Evolutionary conservation across 2,888 invertebrate species (phyloP).

Genomic region (Elmis aenea): DNA sequence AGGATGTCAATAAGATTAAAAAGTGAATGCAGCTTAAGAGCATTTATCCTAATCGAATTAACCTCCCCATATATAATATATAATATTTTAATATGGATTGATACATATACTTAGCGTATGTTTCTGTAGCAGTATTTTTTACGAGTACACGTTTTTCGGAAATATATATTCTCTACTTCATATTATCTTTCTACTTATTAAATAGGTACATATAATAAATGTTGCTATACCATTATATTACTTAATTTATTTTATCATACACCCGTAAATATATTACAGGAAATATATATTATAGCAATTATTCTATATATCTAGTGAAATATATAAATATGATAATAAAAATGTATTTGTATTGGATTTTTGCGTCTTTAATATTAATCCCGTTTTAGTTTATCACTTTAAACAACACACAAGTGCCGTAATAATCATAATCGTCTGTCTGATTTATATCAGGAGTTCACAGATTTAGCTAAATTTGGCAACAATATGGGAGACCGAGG

Average conservation of each 20-base stretch:
- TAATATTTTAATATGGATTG: constrained; percentile 41
- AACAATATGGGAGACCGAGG: too few relatives aligned
- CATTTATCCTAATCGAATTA: constrained; percentile 37
- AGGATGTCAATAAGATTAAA: constrained; percentile 44
- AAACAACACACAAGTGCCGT: too few relatives aligned
- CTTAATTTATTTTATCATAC: constrained; percentile 49
- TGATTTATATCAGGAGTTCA: too few relatives aligned
- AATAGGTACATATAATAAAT: constrained; percentile 46
- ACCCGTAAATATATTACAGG: constrained; percentile 43
- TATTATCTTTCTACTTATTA: constrained; percentile 47
- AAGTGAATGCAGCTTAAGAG: constrained; percentile 37
- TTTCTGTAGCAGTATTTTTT: constrained; percentile 47
- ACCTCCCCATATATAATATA: constrained; percentile 44
- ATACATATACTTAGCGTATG: constrained; percentile 42
- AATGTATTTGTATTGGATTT: constrained; percentile 48
- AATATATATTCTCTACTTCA: constrained; percentile 46
- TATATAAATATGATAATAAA: constrained; percentile 50
- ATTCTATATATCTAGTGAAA: constrained; percentile 47
- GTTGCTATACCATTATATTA: constrained; percentile 48
- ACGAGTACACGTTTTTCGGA: constrained; percentile 49
- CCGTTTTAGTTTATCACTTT: too few relatives aligned
- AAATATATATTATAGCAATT: constrained; percentile 43
- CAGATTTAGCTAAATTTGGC: too few relatives aligned
- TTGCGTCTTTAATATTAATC: constrained; percentile 27
- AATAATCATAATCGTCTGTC: too few relatives aligned